Percentiles rank a stretch among this genome's conserved stretches.
Conservation (phyloP, 2,797 vertebrate genomes). For the Sebastes goodei region DNA sequence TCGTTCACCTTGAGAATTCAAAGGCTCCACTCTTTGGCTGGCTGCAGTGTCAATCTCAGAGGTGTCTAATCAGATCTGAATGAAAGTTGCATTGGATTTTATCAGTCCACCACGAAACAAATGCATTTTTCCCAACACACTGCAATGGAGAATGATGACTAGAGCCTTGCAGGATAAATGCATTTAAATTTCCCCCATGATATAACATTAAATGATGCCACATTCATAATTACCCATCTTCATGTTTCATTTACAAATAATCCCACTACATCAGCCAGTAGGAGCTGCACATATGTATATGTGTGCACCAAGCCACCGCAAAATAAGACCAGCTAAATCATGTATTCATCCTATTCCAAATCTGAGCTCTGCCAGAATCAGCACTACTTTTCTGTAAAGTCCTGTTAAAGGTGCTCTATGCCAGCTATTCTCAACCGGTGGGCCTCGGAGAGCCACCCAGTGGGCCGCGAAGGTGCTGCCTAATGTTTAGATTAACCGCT, state of each 20-base stretch:
- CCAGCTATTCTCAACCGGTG: too few species aligned
- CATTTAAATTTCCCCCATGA: neutral
- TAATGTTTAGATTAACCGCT: too few species aligned
- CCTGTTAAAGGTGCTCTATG: neutral
- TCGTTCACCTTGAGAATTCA: slow-evolving; percentile 21
- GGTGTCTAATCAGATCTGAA: neutral
- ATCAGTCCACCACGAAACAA: neutral
- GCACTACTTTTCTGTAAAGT: neutral
- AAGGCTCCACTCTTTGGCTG: neutral
- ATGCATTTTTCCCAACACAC: neutral
- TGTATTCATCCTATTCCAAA: neutral
- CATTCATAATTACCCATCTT: neutral
- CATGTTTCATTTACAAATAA: neutral
- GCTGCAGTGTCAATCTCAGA: neutral
- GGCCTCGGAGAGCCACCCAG: too few species aligned
- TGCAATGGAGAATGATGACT: neutral
- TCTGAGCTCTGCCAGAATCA: slow-evolving; percentile 8
- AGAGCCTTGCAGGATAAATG: neutral
- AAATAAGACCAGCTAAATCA: neutral
- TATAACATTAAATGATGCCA: neutral
- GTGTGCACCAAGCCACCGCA: neutral
- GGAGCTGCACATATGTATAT: neutral
- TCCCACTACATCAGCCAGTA: neutral
- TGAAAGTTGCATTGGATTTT: neutral
- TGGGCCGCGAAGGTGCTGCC: too few species aligned